Evolutionary conservation across 2,888 invertebrate genomes (phyloP), one percentile per base, ranked within the genome.

Genomic region (Apodemia zela): DNA sequence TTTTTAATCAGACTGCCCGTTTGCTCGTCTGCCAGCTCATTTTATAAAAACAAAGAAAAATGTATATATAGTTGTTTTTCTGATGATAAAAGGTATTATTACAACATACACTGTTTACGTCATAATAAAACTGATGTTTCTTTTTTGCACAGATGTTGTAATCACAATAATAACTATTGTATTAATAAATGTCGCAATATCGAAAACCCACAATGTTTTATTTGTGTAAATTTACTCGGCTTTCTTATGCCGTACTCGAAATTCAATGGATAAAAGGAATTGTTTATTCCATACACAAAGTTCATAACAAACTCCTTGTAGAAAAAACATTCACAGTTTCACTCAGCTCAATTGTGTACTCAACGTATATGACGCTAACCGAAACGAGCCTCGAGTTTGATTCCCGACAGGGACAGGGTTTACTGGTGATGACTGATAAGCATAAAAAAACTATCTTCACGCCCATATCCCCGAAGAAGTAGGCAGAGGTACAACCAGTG

Each of bases 121-220:
- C 51, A 51, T 11, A 51, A 51, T 51, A 51, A 51, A 18, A 11
- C 21, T 17, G 21, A 21, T 49, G 49, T 49, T 51, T 18, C 51
- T 18, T 51, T n/a, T 51, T 51, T 51, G 51, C 51, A 51, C 51
- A 51, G 51, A 51, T 51, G 51, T 51, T 51, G 17, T 45, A 17
- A 51, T 51, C 10, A 18, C 21, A 11, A 51, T 51, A 51, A 51
- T 51, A 51, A 51, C 11, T 11, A 8, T 51, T 51, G 51, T 51
- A 11, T 51, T 13, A 51, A 17, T 17, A 51, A 49, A 51, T 18
- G 51, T 11, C 51, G 51, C 51, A 18, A 18, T 51, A 51, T 51
- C 18, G 51, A 51, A 51, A 51, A n/a, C 42, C n/a, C 1, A 45
- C 42, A 45, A n/a, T 45, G 42, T 45, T 10, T 47, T 49, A 49